Evolutionary conservation across 2,797 vertebrate genomes (phyloP), one percentile per base, ranked within the genome.

Genomic region (Esox lucius): DNA sequence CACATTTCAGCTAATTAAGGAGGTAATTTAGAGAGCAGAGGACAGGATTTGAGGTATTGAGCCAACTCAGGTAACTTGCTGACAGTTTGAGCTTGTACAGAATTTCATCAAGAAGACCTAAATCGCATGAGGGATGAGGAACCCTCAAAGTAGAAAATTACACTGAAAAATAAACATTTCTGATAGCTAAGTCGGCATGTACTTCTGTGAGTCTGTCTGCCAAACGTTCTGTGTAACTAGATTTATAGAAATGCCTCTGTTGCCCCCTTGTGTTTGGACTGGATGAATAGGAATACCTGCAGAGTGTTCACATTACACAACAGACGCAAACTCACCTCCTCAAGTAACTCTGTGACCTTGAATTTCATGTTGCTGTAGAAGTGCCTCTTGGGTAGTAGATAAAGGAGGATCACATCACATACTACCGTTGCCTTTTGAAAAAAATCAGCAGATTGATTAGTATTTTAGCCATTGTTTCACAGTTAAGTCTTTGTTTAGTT

Each of bases 321-420:
- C 51, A 28, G 51, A 16, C 7, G 5, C 70, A 16, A 24, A 76
- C 89, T 90, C 79, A 94, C 94, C 90, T 90, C 76, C 3, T 28
- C 70, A 0, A 90, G 83, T 0, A 53, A 74, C 39, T 95, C 90
- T 0, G 95, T 94, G 0, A 95, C 90, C 92, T 99, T 99, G 91
- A 96, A 99, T 87, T 99, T 99, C 94, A 97, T 96, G 86, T 95
- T 96, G 87, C 98, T 98, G 89, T 98, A 99, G 86, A 96, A 96
- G 80, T 96, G 88, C 73, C 96, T 94, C 91, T 96, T 96, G 22
- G 96, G 95, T 28, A 99, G 91, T 73, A 98, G 88, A 84, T 99
- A 89, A 8, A 99, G 93, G 72, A 99, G 89, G 48, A 99, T 87
- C 81, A 99, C 80, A 86, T 99, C 97, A 19, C 98, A 98, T n/a